phyloP scores from a whole-genome alignment of 2,113 vertebrate genomes.

The Periophthalmodon schlosseri region DNA sequence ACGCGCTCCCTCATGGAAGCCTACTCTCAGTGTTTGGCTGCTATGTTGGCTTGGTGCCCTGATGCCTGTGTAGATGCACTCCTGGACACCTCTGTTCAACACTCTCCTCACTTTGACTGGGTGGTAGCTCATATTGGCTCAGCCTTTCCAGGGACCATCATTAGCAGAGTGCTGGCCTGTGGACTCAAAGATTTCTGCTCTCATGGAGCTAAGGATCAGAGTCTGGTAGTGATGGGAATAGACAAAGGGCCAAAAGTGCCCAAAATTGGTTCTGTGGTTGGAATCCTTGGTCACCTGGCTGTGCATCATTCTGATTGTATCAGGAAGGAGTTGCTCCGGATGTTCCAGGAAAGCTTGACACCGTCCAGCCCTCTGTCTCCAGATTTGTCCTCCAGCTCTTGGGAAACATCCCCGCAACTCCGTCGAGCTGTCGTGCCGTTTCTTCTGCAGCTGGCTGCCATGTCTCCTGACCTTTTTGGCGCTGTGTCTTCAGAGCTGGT shows the following conservation, averaged over 20 bases:
- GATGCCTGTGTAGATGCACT: slow-evolving; percentile 93
- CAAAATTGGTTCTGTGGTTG: slow-evolving; percentile 93
- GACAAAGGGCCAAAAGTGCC: slow-evolving; percentile 85
- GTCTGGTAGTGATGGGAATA: slow-evolving; percentile 59
- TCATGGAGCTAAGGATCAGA: slow-evolving; percentile 77
- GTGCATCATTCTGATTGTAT: slow-evolving; percentile 90
- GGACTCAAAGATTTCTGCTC: slow-evolving; percentile 93
- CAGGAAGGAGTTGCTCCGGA: slow-evolving; percentile 86
- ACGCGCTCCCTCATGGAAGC: slow-evolving; percentile 91
- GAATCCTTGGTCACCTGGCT: slow-evolving; percentile 90
- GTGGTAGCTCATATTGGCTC: slow-evolving; percentile 96
- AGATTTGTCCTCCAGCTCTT: slow-evolving; percentile 65
- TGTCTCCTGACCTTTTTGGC: slow-evolving; percentile 87
- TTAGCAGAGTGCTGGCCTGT: slow-evolving; percentile 89
- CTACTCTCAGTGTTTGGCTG: slow-evolving; percentile 90
- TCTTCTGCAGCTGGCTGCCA: slow-evolving; percentile 88
- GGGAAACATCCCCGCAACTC: slow-evolving; percentile 80
- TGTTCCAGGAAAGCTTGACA: slow-evolving; percentile 91
- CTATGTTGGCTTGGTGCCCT: slow-evolving; percentile 88
- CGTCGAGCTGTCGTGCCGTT: slow-evolving; percentile 87
- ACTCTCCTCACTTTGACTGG: slow-evolving; percentile 97
- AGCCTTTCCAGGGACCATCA: slow-evolving; percentile 93
- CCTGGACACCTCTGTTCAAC: slow-evolving; percentile 91
- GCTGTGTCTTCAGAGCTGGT: slow-evolving; percentile 87
- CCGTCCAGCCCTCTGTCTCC: slow-evolving; percentile 65